A percentile compares a stretch with the other conserved stretches of the same genome.
These are phyloP conservation scores for Noctua janthina DNA, from an alignment of 2,888 invertebrate species.

Conservation along the genomic window DNA sequence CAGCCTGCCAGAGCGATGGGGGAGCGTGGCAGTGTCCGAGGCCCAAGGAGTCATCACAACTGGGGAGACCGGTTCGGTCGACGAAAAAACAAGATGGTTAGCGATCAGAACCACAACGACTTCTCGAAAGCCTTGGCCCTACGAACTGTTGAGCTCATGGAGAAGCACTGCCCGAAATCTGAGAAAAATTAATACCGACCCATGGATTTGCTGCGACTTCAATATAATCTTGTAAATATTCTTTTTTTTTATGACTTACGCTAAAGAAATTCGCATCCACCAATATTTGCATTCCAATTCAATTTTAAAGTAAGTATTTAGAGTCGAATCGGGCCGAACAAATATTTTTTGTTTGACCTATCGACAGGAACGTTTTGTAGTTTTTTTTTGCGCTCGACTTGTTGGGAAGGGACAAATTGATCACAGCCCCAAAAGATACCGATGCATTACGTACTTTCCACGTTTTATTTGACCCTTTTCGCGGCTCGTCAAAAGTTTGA, in stretches of 20 bases:
- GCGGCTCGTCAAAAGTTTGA: conserved; percentile 30
- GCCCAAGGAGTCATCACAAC: conserved; percentile 67
- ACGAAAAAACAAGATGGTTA: conserved; percentile 46
- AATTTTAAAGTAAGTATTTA: conserved; percentile 17
- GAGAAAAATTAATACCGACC: conserved; percentile 67
- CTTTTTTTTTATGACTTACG: neutral
- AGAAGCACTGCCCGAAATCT: conserved; percentile 69
- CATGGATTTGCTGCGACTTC: conserved; percentile 77
- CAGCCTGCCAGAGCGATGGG: conserved; percentile 60
- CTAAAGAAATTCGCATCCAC: conserved; percentile 4
- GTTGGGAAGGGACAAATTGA: conserved; percentile 52
- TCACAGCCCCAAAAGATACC: conserved; percentile 39
- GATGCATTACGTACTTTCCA: conserved; percentile 45
- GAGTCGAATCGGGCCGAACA: conserved; percentile 23
- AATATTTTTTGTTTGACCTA: conserved; percentile 39
- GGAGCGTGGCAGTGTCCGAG: conserved; percentile 55
- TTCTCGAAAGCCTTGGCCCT: conserved; percentile 70
- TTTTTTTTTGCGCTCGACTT: conserved; percentile 36
- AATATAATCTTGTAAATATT: conserved; percentile 77
- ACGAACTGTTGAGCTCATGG: conserved; percentile 72
- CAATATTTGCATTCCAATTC: conserved; percentile 35
- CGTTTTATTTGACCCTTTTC: conserved; percentile 21
- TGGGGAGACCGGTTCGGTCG: conserved; percentile 71
- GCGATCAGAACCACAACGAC: conserved; percentile 69
- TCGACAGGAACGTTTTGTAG: conserved; percentile 41